These are phyloP conservation scores for Lissocephala sabroskyi DNA, from an alignment of 2,888 invertebrate genomes.

Conservation along the genomic window DNA sequence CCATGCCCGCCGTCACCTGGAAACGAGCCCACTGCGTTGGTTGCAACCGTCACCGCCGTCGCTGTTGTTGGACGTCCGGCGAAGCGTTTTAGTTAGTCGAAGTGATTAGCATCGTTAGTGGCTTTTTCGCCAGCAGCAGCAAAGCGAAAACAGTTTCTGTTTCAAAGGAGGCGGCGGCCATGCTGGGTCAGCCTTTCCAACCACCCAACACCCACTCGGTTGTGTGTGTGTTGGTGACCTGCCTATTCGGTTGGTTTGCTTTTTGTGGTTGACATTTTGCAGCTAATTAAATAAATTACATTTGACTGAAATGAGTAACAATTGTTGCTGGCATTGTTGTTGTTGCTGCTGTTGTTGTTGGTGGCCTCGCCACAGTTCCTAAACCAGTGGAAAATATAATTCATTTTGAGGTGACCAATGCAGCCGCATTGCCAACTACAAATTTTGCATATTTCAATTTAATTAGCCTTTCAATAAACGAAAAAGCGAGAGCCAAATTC, in stretches of 20 bases:
- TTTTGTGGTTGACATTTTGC: constrained; percentile 21
- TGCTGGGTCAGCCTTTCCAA: constrained; percentile 15
- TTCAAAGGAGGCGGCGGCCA: constrained; percentile 40
- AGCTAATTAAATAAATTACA: constrained; percentile 24
- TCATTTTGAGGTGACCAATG: too few species aligned
- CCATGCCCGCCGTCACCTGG: background rate
- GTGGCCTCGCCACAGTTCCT: background rate
- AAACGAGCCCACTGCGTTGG: background rate
- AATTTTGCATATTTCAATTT: too few species aligned
- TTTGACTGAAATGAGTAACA: background rate
- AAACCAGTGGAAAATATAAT: too few species aligned
- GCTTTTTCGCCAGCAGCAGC: constrained; percentile 55
- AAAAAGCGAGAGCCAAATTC: too few species aligned
- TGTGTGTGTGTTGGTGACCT: background rate
- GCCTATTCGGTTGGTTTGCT: too few species aligned
- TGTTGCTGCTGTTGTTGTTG: constrained; percentile 1
- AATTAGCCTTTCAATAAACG: too few species aligned
- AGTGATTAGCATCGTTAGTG: constrained; percentile 63
- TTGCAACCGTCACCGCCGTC: constrained; percentile 20
- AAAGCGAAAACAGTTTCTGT: constrained; percentile 48
- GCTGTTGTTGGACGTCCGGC: constrained; percentile 30
- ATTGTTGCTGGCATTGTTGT: background rate
- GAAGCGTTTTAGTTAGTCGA: constrained; percentile 62
- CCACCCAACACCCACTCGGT: background rate
- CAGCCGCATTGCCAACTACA: too few species aligned